A percentile compares a stretch with the other conserved stretches of the same genome.
Evolutionary conservation across 1,140 invertebrate genomes (phyloP).

Genomic region (Penaeus vannamei): DNA sequence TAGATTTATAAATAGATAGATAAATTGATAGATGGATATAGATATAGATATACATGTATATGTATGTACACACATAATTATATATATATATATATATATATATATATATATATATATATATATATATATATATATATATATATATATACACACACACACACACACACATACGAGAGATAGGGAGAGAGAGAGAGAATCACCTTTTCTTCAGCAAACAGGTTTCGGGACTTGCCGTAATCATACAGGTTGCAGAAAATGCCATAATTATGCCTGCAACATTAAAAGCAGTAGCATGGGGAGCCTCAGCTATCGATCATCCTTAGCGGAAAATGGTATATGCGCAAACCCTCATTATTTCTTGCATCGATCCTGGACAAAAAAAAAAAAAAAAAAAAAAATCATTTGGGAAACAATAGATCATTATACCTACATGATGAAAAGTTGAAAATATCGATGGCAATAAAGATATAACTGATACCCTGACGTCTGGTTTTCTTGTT

Average conservation of each 20-base stretch:
- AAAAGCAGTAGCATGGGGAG: slow-evolving; percentile 48
- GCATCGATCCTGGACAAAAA: background rate
- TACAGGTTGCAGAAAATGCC: slow-evolving; percentile 41
- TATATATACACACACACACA: slow-evolving; percentile 7
- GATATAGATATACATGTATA: too few species aligned
- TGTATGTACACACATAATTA: too few species aligned
- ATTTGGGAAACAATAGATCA: slow-evolving; percentile 44
- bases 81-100: slow-evolving; percentile 16
- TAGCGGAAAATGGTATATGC: slow-evolving; percentile 6
- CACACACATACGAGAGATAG: background rate
- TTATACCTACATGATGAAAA: slow-evolving; percentile 35
- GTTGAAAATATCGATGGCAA: slow-evolving; percentile 52
- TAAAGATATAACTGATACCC: slow-evolving; percentile 42
- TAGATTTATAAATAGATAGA: too few species aligned
- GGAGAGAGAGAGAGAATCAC: slow-evolving; percentile 7
- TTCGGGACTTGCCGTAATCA: slow-evolving; percentile 40
- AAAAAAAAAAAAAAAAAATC: slow-evolving; percentile 21
- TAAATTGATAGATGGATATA: too few species aligned
- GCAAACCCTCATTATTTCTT: slow-evolving; percentile 44
- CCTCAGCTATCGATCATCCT: slow-evolving; percentile 48
- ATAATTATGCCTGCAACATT: slow-evolving; percentile 46
- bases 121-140: slow-evolving; percentile 9
- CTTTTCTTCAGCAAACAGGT: slow-evolving; percentile 16
- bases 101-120: slow-evolving; percentile 10
- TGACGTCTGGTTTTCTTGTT: slow-evolving; percentile 7